Conservation (phyloP, 2,113 vertebrate genomes). For the Caloenas nicobarica region DNA sequence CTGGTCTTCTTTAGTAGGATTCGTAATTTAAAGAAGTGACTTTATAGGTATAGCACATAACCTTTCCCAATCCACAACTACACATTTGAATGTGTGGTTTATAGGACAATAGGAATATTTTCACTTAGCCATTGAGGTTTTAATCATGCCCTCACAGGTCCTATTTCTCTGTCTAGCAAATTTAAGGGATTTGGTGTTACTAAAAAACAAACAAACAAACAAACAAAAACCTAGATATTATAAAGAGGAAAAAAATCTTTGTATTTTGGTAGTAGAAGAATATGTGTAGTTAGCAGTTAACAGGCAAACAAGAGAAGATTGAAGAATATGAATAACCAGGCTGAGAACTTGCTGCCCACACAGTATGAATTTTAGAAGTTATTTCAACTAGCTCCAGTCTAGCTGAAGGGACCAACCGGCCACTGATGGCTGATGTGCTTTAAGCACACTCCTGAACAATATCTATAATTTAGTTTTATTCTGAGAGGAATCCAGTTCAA, state of each 20-base stretch:
- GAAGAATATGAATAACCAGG: background rate
- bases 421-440: background rate
- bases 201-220: background rate
- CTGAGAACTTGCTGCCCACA: background rate
- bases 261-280: background rate
- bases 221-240: background rate
- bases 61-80: background rate
- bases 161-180: background rate
- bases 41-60: background rate
- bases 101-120: background rate
- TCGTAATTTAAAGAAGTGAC: conserved; percentile 11
- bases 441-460: background rate
- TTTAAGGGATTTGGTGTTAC: background rate
- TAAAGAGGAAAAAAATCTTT: background rate
- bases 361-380: background rate
- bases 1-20: conserved; percentile 10
- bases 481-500: background rate
- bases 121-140: background rate
- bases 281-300: background rate
- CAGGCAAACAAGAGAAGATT: background rate
- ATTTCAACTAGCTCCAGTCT: background rate
- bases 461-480: background rate
- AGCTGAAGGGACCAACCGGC: background rate
- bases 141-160: background rate
- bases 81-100: background rate